Base-by-base conservation (phyloP, 2,888 invertebrate species). In the Ecliptopera silaceata region DNA sequence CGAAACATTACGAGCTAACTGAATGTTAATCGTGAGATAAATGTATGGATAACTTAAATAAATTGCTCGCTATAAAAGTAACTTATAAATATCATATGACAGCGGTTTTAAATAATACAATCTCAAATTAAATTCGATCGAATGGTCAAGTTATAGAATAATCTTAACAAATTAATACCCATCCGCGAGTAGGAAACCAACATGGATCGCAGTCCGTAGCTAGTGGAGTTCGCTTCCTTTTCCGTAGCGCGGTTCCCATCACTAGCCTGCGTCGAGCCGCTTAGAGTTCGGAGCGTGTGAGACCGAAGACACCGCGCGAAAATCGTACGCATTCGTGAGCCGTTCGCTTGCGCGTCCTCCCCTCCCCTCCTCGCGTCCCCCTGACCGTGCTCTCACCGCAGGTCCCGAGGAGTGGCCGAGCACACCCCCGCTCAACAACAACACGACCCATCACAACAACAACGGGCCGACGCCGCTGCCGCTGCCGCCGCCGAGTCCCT, bases 361-460 rank as follows among this genome's bases (percentile, higher is more conserved):
- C 76, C 73, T 56, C 70, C 94, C 72, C 94, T 95, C 92, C 95
- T 95, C 88, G 80, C 96, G 96, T 84, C 96, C 84, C n/a, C 86
- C 86, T 90, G 86, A 89, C 88, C 80, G 85, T 87, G 82, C 80
- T 86, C 75, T 90, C 77, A 75, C 77, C 79, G 86, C 91, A 92
- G 92, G 91, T 91, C 87, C 77, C 70, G 91, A 91, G 69, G 91
- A 90, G 75, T 90, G 89, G 88, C 82, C 89, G 67, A 83, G 83
- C 77, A 86, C 91, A 71, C 91, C 91, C 65, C 91, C 91, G 71
- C 89, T 90, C 75, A 90, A 88, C 88, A 92, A 90, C 92, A 92
- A 83, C 90, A 92, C 89, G 62, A 83, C 92, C 76, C 91, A 85
- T 76, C 91, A 87, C 88, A 92, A 89, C 89, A 86, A 87, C 91